Evolutionary conservation across 2,797 vertebrate genomes (phyloP), one percentile per base, ranked within the genome.

Genomic region (Lophius americanus): DNA sequence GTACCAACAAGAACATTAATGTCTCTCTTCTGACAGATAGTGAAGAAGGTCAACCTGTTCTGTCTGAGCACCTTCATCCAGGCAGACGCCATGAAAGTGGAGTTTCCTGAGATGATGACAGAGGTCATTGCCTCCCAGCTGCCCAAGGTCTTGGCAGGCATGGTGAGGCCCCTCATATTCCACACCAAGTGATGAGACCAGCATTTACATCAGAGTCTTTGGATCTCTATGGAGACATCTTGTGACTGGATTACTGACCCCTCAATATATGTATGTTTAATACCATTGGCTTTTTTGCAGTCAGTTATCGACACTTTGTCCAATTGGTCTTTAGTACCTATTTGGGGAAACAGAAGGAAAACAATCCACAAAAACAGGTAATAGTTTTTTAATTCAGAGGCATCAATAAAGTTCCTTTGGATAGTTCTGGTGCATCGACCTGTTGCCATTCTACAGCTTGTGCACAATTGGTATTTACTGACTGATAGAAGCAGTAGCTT

Each of bases 41-140:
- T 98, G 82, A 99, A 98, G 88, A 98, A 98, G 74, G 95, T 99
- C 88, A 96, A 98, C 85, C 94, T 99, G 66, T 99, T 94, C 93
- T 99, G 98, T 80, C 87, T 99, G 89, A 99, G 94, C 81, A 99
- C 97, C 14, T 99, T 96, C 89, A 95, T 99, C 84, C 98, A 99
- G 89, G 98, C 98, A 0, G 96, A 97, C 12, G 81, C 96, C 62
- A 93, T 99, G 93, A 96, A 93, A 35, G 96, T 99, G 76, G 97
- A 98, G 89, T 99, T 99, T 76, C 98, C 98, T 0, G 98, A 99
- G 91, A 99, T 99, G 98, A 99, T 99, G 98, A 94, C 98, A 13
- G 98, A 99, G 90, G 96, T 99, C 73, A 99, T 99, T 69, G 93
- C 96, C 56, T 97, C 98, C 33, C 98, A 99, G 82, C 90, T 99